Evolutionary conservation across 2,113 vertebrate species (phyloP).

Genomic region (Seriola quinqueradiata): DNA sequence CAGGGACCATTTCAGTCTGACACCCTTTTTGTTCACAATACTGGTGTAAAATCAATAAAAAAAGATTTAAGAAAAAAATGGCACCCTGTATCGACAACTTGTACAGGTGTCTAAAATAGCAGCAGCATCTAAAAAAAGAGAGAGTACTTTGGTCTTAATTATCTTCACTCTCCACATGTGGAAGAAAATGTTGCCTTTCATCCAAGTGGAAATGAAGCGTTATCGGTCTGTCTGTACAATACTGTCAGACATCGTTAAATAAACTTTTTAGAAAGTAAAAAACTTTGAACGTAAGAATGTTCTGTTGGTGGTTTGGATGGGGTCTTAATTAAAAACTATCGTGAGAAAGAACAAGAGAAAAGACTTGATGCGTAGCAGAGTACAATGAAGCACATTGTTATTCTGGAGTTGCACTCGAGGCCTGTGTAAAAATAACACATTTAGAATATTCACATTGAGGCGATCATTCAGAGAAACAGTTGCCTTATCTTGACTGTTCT

Average conservation of each 20-base stretch:
- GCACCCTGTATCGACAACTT: no score
- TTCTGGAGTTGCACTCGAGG: constrained; percentile 31
- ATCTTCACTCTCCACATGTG: constrained; percentile 14
- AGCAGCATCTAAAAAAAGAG: not conserved
- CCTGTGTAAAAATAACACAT: constrained; percentile 42
- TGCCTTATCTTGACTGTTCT: constrained; percentile 28
- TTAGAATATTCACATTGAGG: constrained; percentile 21
- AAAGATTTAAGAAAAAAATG: no score
- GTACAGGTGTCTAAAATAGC: no score
- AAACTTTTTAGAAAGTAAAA: constrained; percentile 41
- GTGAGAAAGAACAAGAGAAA: constrained; percentile 46
- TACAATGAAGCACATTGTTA: constrained; percentile 41
- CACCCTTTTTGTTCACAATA: no score
- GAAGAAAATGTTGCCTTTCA: not conserved
- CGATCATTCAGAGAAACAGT: constrained; percentile 26
- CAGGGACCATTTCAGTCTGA: no score
- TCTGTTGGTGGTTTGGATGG: constrained; percentile 40
- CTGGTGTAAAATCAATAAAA: no score
- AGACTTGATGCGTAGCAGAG: constrained; percentile 34
- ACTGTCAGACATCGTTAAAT: constrained; percentile 27
- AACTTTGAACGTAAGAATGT: constrained; percentile 24
- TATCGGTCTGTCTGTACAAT: constrained; percentile 33
- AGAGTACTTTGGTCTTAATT: constrained; percentile 15
- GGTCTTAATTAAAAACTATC: constrained; percentile 57
- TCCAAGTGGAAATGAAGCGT: constrained; percentile 43